A percentile compares a stretch with the other conserved stretches of the same genome.
These are phyloP conservation scores for Epinotia nisella DNA, from an alignment of 2,888 invertebrate species.

Conservation along the genomic window DNA sequence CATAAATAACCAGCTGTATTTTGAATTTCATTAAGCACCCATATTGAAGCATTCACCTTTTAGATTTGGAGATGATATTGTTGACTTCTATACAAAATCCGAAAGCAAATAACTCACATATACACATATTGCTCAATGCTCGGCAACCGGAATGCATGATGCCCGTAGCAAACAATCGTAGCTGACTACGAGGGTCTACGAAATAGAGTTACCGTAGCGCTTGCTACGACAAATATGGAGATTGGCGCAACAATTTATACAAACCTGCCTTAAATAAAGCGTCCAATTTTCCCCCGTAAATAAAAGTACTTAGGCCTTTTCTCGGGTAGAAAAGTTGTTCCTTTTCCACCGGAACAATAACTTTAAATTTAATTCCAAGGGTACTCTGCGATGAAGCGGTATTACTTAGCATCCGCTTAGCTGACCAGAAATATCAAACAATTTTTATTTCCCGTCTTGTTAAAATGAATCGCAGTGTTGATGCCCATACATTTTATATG, in stretches of 20 bases:
- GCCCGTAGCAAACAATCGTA: constrained; percentile 24
- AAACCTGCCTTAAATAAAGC: neutral
- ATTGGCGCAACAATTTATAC: constrained; percentile 36
- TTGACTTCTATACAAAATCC: neutral
- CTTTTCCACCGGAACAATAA: constrained; percentile 31
- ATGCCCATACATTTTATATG: no score
- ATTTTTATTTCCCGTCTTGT: neutral
- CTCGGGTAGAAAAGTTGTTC: neutral
- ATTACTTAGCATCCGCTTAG: constrained; percentile 36
- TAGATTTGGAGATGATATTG: no score
- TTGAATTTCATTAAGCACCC: neutral
- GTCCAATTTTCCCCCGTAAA: neutral
- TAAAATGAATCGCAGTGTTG: neutral
- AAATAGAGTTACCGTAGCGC: constrained; percentile 26
- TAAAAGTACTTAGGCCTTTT: neutral
- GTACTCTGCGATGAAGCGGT: constrained; percentile 10
- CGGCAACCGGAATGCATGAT: neutral
- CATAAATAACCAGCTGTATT: neutral
- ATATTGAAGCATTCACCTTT: neutral
- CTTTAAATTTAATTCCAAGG: constrained; percentile 37
- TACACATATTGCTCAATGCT: constrained; percentile 7
- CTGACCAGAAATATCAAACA: constrained; percentile 20
- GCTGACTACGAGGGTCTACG: constrained; percentile 31
- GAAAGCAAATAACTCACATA: neutral
- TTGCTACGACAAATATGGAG: constrained; percentile 23